Conservation (phyloP, 1,140 invertebrate species). For the Ptiloglossa arizonensis region DNA sequence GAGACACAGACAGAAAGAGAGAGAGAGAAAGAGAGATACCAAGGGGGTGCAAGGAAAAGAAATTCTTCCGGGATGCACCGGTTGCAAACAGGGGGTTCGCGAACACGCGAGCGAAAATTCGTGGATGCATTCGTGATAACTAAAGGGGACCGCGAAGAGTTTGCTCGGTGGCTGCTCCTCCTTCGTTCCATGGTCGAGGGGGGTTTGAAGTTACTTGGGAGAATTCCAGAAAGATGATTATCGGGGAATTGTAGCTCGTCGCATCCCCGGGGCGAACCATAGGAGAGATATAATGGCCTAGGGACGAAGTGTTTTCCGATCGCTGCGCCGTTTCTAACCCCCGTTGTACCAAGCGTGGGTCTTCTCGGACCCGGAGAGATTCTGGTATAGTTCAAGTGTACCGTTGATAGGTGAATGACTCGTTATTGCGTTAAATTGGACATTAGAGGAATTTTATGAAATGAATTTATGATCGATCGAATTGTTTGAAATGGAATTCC, state of each 20-base stretch:
- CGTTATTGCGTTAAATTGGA: no score
- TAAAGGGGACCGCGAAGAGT: not conserved
- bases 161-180: no score
- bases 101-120: conserved; percentile 39
- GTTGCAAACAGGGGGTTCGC: no score
- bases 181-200: not conserved
- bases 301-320: not conserved
- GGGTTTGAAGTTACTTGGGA: conserved; percentile 1
- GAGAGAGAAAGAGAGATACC: not conserved
- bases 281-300: not conserved
- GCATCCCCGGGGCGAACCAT: not conserved
- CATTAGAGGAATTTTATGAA: no score
- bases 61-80: conserved; percentile 42
- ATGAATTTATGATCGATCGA: no score
- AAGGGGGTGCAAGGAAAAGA: conserved; percentile 23
- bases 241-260: not conserved
- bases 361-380: no score
- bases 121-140: conserved; percentile 21
- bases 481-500: no score
- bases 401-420: no score
- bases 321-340: not conserved
- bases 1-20: conserved; percentile 34
- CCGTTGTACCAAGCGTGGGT: no score
- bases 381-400: no score
- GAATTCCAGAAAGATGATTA: conserved; percentile 21